Evolutionary conservation across 2,113 vertebrate species (phyloP), one percentile per base, ranked within the genome.

Genomic region (Herpailurus yagouaroundi): DNA sequence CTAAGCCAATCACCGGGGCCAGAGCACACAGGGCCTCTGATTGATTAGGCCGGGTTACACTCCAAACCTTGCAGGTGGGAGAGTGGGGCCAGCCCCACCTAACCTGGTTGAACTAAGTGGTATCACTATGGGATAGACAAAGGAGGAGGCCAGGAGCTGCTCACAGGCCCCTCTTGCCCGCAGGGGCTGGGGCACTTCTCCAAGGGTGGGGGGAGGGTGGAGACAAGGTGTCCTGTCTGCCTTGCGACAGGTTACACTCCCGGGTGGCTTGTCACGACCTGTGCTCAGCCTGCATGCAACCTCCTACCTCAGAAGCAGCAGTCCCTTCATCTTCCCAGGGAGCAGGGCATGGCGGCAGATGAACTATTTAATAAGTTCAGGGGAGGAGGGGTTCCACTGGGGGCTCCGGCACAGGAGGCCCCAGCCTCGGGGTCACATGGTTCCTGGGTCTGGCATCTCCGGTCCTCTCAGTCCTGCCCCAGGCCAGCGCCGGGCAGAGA

Each of bases 261-360:
- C 8, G 12, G 60, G 50, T 10, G 63, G 31, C 41, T 27, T 7
- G 9, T 66, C 29, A 64, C 10, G 12, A 12, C 66, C 19, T 41
- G 7, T 7, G 23, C 31, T 57, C 55, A 50, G 60, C 29, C 57
- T 19, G 9, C 41, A 79, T 25, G 45, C 2, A 25, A 5, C 21
- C 16, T 69, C 6, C 48, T 15, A n/a, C 45, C 74, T 50, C n/a
- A 0, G 1, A 21, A 79, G 84, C 0, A 0, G 38, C 0, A 23
- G 33, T 33, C 31, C 74, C 77, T 96, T 36, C 77, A 5, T 36
- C 79, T 48, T 45, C 12, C 13, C 45, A 60, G n/a, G 82, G 41
- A 57, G 48, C 25, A 2, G 36, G 16, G 15, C n/a, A 27, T 19
- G 36, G 45, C 7, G 13, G 69, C 25, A 15, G 63, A 5, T 2